Conservation (phyloP, 1,140 invertebrate genomes). For the Zaprionus ghesquierei region DNA sequence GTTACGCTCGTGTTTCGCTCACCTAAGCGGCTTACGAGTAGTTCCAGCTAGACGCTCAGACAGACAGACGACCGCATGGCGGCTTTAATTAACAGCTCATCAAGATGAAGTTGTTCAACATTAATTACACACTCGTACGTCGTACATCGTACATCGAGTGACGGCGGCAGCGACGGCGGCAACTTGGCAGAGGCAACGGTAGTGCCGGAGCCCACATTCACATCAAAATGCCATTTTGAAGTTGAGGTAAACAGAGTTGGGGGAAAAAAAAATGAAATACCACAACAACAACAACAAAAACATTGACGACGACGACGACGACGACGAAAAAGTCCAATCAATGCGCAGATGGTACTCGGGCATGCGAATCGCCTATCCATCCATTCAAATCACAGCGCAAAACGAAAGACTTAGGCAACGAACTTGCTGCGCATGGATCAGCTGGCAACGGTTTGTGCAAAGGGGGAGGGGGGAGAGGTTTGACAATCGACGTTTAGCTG, state of each 20-base stretch:
- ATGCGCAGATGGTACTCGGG: conserved; percentile 37
- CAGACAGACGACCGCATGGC: conserved; percentile 27
- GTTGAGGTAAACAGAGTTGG: conserved; percentile 29
- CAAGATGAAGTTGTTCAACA: conserved; percentile 70
- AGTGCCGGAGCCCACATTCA: conserved; percentile 35
- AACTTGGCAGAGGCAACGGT: conserved; percentile 8
- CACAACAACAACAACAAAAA: background rate
- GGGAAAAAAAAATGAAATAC: background rate
- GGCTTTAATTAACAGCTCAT: conserved; percentile 75
- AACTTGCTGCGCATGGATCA: conserved; percentile 39
- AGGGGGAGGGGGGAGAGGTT: background rate
- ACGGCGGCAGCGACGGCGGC: background rate
- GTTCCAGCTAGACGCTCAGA: background rate
- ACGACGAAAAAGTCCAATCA: conserved; percentile 30
- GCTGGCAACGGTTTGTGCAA: background rate
- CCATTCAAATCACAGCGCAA: conserved; percentile 42
- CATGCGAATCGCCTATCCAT: conserved; percentile 44
- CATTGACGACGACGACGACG: background rate
- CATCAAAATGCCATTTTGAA: conserved; percentile 53
- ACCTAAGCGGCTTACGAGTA: conserved; percentile 62
- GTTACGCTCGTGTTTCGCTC: conserved; percentile 48
- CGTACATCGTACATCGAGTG: conserved; percentile 34
- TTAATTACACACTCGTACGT: conserved; percentile 63
- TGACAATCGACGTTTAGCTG: conserved; percentile 2
- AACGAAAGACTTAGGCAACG: conserved; percentile 69